Conservation (phyloP, 2,888 invertebrate species). For the Sipha maydis region DNA sequence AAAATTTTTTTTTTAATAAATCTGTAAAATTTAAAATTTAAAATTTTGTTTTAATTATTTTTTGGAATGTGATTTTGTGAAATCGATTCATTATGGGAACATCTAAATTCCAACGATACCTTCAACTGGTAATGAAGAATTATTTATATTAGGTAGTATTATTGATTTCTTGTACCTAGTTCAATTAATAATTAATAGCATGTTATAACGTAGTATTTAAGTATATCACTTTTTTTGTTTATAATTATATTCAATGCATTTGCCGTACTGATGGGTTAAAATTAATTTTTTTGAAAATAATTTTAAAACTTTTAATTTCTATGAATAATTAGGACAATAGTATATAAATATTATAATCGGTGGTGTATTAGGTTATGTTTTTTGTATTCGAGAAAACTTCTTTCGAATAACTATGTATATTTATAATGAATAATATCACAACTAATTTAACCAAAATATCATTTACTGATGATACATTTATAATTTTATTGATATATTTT, state of each 20-base stretch:
- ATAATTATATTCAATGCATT: neutral
- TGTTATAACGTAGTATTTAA: neutral
- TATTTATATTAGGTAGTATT: neutral
- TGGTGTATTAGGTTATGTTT: neutral
- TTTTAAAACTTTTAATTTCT: neutral
- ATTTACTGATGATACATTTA: no score
- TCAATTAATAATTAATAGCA: neutral
- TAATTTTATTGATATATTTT: no score
- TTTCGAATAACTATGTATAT: neutral
- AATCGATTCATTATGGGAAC: no score
- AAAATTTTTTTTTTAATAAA: no score
- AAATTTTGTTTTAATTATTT: no score
- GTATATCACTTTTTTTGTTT: no score
- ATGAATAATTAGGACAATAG: neutral
- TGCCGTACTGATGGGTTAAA: neutral
- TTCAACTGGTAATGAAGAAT: neutral
- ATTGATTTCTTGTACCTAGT: neutral
- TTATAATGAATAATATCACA: neutral
- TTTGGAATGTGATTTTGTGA: no score
- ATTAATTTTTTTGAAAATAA: neutral
- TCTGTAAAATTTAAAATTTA: no score
- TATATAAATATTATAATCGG: neutral
- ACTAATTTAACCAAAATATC: no score
- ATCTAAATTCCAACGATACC: neutral
- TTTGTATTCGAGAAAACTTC: neutral